Evolutionary conservation across 2,888 invertebrate genomes (phyloP).

Genomic region (Hyppa rectilinea): DNA sequence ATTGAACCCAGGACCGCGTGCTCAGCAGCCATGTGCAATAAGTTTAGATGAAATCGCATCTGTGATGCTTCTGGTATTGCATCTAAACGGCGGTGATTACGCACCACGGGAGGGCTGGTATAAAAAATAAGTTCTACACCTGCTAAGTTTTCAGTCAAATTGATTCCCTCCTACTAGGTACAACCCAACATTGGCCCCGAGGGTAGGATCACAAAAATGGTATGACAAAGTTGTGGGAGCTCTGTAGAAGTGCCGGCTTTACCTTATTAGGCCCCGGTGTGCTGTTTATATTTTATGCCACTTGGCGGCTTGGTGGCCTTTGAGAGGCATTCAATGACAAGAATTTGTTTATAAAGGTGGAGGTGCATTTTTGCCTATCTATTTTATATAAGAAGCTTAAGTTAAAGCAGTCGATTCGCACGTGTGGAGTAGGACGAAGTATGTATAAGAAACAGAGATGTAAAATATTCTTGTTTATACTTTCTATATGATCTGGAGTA

Average conservation of each 20-base stretch:
- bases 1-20: too few relatives aligned
- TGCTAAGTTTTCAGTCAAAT: background rate
- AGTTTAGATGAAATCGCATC: background rate
- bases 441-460: background rate
- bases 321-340: slow-evolving; percentile 9
- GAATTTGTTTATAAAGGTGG: slow-evolving; percentile 21
- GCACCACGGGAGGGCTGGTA: background rate
- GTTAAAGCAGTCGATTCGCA: background rate
- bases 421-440: background rate
- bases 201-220: slow-evolving; percentile 52
- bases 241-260: slow-evolving; percentile 39
- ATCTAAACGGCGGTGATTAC: background rate
- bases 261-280: slow-evolving; percentile 58
- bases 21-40: too few relatives aligned
- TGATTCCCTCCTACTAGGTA: slow-evolving; percentile 17
- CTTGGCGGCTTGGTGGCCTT: slow-evolving; percentile 48
- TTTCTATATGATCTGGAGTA: background rate
- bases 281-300: slow-evolving; percentile 37
- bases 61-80: background rate
- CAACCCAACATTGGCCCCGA: slow-evolving; percentile 25
- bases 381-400: background rate
- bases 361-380: background rate
- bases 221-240: slow-evolving; percentile 50
- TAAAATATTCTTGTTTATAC: background rate
- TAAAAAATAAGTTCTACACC: background rate